Percentiles rank a stretch among this genome's conserved stretches.
Conservation (phyloP, 2,113 vertebrate genomes). For the Aspidoscelis tigris region DNA sequence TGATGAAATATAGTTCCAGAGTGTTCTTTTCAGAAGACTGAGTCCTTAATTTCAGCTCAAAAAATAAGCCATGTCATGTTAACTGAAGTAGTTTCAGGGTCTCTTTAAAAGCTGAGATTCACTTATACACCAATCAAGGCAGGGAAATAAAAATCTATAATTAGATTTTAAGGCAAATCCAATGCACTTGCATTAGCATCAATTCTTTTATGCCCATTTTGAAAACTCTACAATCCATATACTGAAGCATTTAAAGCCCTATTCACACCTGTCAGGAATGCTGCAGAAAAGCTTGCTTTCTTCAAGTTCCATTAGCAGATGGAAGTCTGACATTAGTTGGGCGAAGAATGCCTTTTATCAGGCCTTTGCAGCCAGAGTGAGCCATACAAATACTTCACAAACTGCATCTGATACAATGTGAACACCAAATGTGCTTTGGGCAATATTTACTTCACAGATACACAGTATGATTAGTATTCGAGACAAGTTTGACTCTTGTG, state of each 20-base stretch:
- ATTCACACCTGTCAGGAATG: neutral
- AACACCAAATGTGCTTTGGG: no score
- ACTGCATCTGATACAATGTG: no score
- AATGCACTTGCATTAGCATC: neutral
- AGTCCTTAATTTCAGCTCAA: neutral
- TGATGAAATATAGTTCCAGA: neutral
- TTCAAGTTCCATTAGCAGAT: neutral
- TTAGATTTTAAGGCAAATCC: neutral
- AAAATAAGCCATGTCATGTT: neutral
- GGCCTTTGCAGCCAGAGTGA: no score
- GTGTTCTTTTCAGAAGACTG: neutral
- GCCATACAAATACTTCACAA: no score
- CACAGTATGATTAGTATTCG: no score
- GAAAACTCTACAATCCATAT: neutral
- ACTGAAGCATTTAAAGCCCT: neutral
- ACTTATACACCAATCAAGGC: neutral
- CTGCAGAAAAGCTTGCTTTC: neutral
- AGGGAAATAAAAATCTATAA: neutral
- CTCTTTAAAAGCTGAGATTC: neutral
- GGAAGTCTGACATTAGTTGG: no score
- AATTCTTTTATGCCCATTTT: neutral
- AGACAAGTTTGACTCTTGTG: no score
- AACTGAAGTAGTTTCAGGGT: neutral
- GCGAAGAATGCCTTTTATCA: neutral
- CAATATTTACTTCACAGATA: no score